phyloP scores from a whole-genome alignment of 2,797 vertebrate genomes.

The Garrulus glandarius region DNA sequence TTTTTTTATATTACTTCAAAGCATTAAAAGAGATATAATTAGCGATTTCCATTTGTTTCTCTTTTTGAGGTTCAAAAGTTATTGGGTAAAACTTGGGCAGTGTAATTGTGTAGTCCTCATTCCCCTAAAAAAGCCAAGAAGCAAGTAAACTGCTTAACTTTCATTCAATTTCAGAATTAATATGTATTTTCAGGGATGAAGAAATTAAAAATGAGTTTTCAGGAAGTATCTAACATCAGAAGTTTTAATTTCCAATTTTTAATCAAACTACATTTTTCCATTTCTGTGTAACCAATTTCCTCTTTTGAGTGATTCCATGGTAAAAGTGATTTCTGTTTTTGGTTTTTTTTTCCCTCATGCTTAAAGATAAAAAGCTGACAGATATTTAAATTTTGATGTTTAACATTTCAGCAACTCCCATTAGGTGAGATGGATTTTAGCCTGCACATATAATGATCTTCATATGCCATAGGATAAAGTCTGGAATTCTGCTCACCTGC shows the following conservation, averaged over 20 bases:
- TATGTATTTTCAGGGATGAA: background rate
- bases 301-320: background rate
- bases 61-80: background rate
- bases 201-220: background rate
- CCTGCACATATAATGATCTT: background rate
- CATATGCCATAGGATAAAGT: background rate
- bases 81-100: background rate
- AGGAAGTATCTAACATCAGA: background rate
- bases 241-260: background rate
- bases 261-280: background rate
- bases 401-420: background rate
- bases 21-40: background rate
- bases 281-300: background rate
- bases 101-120: background rate
- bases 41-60: background rate
- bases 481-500: background rate
- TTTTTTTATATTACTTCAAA: background rate
- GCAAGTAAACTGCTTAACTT: background rate
- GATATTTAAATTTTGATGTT: background rate
- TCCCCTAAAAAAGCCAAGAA: background rate
- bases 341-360: background rate
- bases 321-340: background rate
- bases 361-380: background rate
- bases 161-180: background rate
- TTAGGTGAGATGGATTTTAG: background rate